Evolutionary conservation across 2,888 invertebrate genomes (phyloP).

Genomic region (Agonum fuliginosum): DNA sequence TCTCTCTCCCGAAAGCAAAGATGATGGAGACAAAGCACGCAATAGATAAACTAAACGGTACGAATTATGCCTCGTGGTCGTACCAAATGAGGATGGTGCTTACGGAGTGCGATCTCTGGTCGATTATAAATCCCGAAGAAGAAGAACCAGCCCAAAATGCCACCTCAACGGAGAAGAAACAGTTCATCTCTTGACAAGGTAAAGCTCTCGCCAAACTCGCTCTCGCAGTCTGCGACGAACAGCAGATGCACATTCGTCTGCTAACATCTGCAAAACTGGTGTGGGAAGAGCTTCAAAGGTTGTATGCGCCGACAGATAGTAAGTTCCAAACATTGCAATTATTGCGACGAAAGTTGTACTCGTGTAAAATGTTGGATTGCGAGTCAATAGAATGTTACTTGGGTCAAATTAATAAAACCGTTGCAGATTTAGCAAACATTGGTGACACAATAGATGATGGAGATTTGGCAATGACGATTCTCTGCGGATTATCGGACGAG

Average conservation of each 20-base stretch:
- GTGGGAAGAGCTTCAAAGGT: slow-evolving; percentile 33
- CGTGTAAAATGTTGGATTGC: not conserved
- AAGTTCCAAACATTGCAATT: not conserved
- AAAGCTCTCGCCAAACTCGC: slow-evolving; percentile 38
- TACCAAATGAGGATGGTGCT: slow-evolving; percentile 14
- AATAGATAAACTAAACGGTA: not conserved
- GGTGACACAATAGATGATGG: slow-evolving; percentile 45
- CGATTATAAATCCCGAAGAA: slow-evolving; percentile 31
- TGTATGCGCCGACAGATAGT: slow-evolving; percentile 47
- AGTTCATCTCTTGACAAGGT: slow-evolving; percentile 22
- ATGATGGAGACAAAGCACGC: not conserved
- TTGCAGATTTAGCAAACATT: slow-evolving; percentile 21
- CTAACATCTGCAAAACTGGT: slow-evolving; percentile 35
- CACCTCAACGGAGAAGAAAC: not conserved
- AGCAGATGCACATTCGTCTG: slow-evolving; percentile 41
- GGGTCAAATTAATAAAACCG: slow-evolving; percentile 43
- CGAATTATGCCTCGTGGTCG: not conserved
- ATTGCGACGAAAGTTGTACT: not conserved
- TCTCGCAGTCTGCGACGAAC: slow-evolving; percentile 44
- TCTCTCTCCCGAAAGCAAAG: not conserved
- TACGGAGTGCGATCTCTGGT: slow-evolving; percentile 35
- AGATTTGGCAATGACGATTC: slow-evolving; percentile 51
- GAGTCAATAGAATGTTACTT: slow-evolving; percentile 32
- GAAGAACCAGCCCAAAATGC: slow-evolving; percentile 7
- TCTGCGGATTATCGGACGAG: slow-evolving; percentile 41